Percentiles rank a stretch among this genome's conserved stretches.
Conservation (phyloP, 2,797 vertebrate genomes). For the Chloroceryle amazona region DNA sequence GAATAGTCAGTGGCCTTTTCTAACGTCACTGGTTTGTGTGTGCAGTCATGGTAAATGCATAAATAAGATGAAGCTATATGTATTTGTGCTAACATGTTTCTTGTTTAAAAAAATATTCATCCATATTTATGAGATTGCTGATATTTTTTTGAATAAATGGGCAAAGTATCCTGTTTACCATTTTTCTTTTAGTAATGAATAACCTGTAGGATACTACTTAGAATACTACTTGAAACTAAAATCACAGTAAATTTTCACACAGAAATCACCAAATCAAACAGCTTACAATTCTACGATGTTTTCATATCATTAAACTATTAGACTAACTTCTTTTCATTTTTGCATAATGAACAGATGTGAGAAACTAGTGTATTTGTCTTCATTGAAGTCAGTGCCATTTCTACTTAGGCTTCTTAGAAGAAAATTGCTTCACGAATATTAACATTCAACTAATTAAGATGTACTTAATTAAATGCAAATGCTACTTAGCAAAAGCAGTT, state of each 20-base stretch:
- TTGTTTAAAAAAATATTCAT: rapidly evolving
- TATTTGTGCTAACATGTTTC: neutral
- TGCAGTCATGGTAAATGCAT: neutral
- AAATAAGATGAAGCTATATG: neutral
- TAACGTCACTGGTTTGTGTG: neutral
- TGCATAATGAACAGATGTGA: slow-evolving; percentile 48
- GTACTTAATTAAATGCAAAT: slow-evolving; percentile 75
- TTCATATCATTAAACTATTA: slow-evolving; percentile 45
- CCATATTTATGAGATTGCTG: neutral
- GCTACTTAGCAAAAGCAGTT: slow-evolving; percentile 48
- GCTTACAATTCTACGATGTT: neutral
- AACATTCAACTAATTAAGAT: slow-evolving; percentile 67
- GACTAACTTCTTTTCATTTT: slow-evolving; percentile 18
- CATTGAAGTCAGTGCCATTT: slow-evolving; percentile 41
- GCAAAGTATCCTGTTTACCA: neutral
- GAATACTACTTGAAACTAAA: neutral
- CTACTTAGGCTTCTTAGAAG: slow-evolving; percentile 54
- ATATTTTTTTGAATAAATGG: neutral
- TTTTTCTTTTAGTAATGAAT: neutral
- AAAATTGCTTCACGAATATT: slow-evolving; percentile 68
- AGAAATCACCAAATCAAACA: neutral
- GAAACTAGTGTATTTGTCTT: slow-evolving; percentile 40
- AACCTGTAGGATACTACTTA: neutral
- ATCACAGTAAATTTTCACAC: neutral
- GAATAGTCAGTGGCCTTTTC: neutral